phyloP scores from a whole-genome alignment of 2,888 invertebrate species.

The Eledone cirrhosa region DNA sequence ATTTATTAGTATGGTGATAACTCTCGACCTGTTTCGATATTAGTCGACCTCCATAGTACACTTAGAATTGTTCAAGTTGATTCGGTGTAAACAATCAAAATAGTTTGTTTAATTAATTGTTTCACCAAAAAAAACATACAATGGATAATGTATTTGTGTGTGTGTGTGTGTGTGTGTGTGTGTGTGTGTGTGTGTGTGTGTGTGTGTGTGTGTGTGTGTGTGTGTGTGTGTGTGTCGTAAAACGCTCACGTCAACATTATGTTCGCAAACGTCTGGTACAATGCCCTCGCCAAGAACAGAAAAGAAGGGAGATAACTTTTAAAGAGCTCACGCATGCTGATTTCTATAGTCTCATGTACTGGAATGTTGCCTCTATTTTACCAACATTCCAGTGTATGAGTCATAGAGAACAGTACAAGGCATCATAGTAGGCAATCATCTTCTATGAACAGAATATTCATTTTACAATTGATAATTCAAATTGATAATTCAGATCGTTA shows the following conservation, averaged over 20 bases:
- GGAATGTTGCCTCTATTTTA: slow-evolving; percentile 27
- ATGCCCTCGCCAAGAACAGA: neutral
- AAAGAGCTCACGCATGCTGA: neutral
- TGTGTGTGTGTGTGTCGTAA: too few relatives aligned
- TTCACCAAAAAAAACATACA: neutral
- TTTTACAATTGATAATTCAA: neutral
- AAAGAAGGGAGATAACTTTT: slow-evolving; percentile 3
- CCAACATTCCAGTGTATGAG: slow-evolving; percentile 27
- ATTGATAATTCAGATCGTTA: neutral
- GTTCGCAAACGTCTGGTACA: too few relatives aligned
- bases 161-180: neutral
- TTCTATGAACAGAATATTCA: neutral
- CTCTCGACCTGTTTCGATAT: too few relatives aligned
- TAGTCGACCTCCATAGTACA: too few relatives aligned
- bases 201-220: too few relatives aligned
- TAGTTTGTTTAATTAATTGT: too few relatives aligned
- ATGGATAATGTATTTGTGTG: neutral
- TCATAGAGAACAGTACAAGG: slow-evolving; percentile 21
- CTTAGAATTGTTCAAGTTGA: too few relatives aligned
- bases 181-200: neutral
- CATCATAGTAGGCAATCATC: slow-evolving; percentile 1
- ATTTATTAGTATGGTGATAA: too few relatives aligned
- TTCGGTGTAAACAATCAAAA: too few relatives aligned
- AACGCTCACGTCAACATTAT: too few relatives aligned
- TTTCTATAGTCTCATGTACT: slow-evolving; percentile 27